Percentiles rank a stretch among this genome's conserved stretches.
Evolutionary conservation across 2,113 vertebrate genomes (phyloP).

Genomic region (Candoia aspera): DNA sequence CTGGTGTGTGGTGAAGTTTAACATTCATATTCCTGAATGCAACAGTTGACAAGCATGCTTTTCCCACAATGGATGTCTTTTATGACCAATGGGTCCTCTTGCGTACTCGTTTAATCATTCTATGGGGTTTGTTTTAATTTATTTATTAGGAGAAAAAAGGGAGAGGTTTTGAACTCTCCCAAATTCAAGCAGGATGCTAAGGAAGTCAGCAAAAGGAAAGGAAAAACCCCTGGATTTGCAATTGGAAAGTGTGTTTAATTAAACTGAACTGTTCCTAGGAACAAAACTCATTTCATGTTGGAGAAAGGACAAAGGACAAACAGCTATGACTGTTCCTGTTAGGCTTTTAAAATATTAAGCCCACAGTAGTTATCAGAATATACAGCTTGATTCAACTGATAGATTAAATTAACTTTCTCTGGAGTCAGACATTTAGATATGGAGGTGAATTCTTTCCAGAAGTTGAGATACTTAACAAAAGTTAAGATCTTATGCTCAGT

Average conservation of each 20-base stretch:
- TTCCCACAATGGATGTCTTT: background rate
- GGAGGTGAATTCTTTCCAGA: background rate
- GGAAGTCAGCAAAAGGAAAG: background rate
- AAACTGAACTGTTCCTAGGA: background rate
- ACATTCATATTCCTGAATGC: background rate
- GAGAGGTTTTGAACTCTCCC: background rate
- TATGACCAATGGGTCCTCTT: background rate
- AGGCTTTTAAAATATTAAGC: background rate
- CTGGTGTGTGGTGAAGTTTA: background rate
- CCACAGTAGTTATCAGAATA: background rate
- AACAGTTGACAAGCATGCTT: background rate
- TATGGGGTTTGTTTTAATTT: slow-evolving; percentile 7
- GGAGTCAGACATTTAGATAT: background rate
- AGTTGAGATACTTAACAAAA: background rate
- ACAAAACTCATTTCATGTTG: background rate
- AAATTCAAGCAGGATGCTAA: background rate
- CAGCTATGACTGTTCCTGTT: background rate
- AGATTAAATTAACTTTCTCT: background rate
- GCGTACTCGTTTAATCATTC: background rate
- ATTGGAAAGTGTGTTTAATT: background rate
- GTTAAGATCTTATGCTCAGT: background rate
- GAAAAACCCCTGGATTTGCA: background rate
- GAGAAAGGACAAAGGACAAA: background rate
- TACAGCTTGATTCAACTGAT: background rate
- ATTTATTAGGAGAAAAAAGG: background rate